Evolutionary conservation across 1,140 invertebrate genomes (phyloP), one percentile per base, ranked within the genome.

Genomic region (Hormaphis cornu): DNA sequence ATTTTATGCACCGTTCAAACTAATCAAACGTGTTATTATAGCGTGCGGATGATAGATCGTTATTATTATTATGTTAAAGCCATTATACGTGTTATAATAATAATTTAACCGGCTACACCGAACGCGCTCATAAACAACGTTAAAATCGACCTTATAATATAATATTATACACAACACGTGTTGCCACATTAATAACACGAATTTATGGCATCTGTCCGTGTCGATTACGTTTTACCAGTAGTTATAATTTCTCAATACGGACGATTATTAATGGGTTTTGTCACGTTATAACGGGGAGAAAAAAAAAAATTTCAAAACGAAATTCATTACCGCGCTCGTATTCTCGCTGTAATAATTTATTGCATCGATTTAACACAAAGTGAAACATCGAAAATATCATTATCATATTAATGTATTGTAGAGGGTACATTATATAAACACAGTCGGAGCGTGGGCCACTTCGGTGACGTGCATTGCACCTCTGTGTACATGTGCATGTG

Each of bases 141-240:
- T 37, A 35, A 37, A 56, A 56, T 22, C 33, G 53, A 37, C 53
- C 53, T 56, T 56, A 33, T 37, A 20, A 24, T 30, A 53, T 10
- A n/a, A 56, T n/a, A n/a, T n/a, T n/a, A n/a, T n/a, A n/a, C n/a
- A n/a, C 20, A 22, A 56, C 53, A 37, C 53, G 53, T 37, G 53
- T 56, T 37, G 20, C 53, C 53, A 37, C 53, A 37, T 16, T 56
- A 56, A 56, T 56, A 56, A 56, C 53, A 33, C 53, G 33, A 56
- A 56, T 56, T 37, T 56, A 54, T 54, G 52, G 52, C 52, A 54
- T 54, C 52, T 54, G 52, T 54, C 52, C 33, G 53, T 56, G 33
- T 56, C 53, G 53, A 56, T 56, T 56, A 56, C 7, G 53, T 56
- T 56, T 56, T 56, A 56, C 53, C 53, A 56, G 53, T 56, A 56